Conservation (phyloP, 2,888 invertebrate species). For the Nasonovia ribisnigri region DNA sequence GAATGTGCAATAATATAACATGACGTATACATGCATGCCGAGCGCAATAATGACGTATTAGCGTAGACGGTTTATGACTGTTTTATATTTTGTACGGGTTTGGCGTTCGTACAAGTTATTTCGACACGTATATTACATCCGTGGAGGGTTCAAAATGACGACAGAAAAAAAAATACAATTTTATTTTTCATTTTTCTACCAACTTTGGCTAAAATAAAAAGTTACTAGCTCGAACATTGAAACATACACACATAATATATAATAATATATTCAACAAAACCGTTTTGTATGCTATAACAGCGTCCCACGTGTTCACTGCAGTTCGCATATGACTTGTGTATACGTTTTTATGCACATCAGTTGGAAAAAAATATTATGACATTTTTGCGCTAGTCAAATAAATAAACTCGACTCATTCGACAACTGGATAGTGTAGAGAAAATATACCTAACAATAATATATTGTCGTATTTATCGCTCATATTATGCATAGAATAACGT, state of each 20-base stretch:
- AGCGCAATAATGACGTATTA: constrained; percentile 53
- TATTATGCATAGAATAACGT: neutral
- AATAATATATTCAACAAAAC: neutral
- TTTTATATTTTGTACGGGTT: constrained; percentile 52
- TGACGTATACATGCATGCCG: neutral
- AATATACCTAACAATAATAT: neutral
- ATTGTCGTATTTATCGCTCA: neutral
- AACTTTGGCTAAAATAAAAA: constrained; percentile 33
- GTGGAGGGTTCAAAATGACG: neutral
- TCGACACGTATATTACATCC: constrained; percentile 24
- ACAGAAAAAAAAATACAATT: neutral
- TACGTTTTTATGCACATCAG: neutral
- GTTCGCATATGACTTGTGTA: neutral
- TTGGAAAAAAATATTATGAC: neutral
- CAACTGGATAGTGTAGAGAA: neutral
- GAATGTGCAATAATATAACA: constrained; percentile 41
- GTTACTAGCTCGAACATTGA: constrained; percentile 20
- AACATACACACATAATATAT: neutral
- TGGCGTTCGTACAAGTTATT: constrained; percentile 26
- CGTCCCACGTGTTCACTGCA: neutral
- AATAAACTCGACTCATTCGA: neutral
- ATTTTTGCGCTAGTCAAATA: neutral
- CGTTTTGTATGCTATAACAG: neutral
- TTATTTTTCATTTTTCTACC: constrained; percentile 31
- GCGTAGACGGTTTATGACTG: constrained; percentile 46